Evolutionary conservation across 53 echinoderm and acorn worm genomes (phyloP).

Genomic region (Patiria pectinifera): DNA sequence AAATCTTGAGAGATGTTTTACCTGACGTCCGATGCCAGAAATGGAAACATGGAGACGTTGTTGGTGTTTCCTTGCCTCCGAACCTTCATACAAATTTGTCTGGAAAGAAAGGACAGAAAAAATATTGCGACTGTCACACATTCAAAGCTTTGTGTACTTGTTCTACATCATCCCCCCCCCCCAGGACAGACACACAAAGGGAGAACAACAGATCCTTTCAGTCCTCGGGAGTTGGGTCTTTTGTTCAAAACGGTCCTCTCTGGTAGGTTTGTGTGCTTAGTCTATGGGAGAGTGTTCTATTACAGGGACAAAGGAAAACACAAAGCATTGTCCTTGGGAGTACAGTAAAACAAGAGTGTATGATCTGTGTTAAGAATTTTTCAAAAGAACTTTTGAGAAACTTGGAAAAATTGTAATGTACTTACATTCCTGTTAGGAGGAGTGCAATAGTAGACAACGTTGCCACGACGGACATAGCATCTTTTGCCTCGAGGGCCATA

Average conservation of each 20-base stretch:
- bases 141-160: neutral
- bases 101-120: constrained; percentile 20
- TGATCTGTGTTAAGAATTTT: too few relatives aligned
- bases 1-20: constrained; percentile 38
- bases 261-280: too few relatives aligned
- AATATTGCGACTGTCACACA: neutral
- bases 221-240: too few relatives aligned
- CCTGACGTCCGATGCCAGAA: constrained; percentile 77
- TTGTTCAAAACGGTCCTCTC: neutral
- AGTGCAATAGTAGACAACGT: constrained; percentile 79
- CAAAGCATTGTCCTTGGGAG: too few relatives aligned
- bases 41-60: constrained; percentile 84
- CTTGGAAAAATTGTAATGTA: neutral
- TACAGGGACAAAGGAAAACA: too few relatives aligned
- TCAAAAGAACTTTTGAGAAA: neutral
- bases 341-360: too few relatives aligned
- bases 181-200: neutral
- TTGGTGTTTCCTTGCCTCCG: constrained; percentile 84
- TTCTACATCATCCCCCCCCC: neutral
- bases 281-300: too few relatives aligned
- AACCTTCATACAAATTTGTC: constrained; percentile 85
- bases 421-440: constrained; percentile 86
- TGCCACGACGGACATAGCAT: constrained; percentile 61
- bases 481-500: constrained; percentile 67
- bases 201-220: too few relatives aligned